A percentile compares a stretch with the other conserved stretches of the same genome.
Evolutionary conservation across 1,140 invertebrate genomes (phyloP).

Genomic region (Drosophila sulfurigaster): DNA sequence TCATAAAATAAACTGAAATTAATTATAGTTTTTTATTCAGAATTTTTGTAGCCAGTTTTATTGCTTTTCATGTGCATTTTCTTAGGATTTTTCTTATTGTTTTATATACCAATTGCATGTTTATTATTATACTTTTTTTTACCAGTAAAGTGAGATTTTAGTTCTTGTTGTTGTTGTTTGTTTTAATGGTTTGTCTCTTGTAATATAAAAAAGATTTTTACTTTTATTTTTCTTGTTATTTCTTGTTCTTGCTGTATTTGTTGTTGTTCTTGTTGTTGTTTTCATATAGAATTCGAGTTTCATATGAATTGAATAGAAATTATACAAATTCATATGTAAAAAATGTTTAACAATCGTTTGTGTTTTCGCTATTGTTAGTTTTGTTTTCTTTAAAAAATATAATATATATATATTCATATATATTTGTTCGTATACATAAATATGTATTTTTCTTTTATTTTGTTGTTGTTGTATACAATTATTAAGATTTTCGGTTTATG

Average conservation of each 20-base stretch:
- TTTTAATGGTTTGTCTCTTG: slow-evolving; percentile 66
- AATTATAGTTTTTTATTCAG: slow-evolving; percentile 10
- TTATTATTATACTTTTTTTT: slow-evolving; percentile 53
- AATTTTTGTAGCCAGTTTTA: slow-evolving; percentile 74
- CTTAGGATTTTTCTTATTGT: slow-evolving; percentile 32
- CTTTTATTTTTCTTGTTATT: slow-evolving; percentile 35
- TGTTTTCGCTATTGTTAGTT: slow-evolving; percentile 73
- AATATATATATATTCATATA: slow-evolving; percentile 31
- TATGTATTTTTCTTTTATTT: slow-evolving; percentile 16
- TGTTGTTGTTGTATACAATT: slow-evolving; percentile 42
- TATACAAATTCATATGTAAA: slow-evolving; percentile 78
- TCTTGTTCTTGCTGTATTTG: slow-evolving; percentile 42
- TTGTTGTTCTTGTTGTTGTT: slow-evolving; percentile 32
- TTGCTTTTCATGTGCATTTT: slow-evolving; percentile 66
- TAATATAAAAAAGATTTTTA: slow-evolving; percentile 74
- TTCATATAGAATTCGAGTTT: slow-evolving; percentile 55
- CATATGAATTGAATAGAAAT: slow-evolving; percentile 72
- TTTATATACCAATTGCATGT: slow-evolving; percentile 54
- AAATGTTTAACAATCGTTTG: slow-evolving; percentile 76
- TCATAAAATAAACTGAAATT: slow-evolving; percentile 24
- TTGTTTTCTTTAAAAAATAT: slow-evolving; percentile 68
- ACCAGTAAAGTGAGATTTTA: slow-evolving; percentile 72
- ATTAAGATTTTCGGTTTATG: slow-evolving; percentile 23
- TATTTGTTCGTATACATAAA: slow-evolving; percentile 41
- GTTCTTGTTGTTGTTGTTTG: slow-evolving; percentile 45